phyloP scores from a whole-genome alignment of 2,888 invertebrate genomes.

The Piscicola geometra region DNA sequence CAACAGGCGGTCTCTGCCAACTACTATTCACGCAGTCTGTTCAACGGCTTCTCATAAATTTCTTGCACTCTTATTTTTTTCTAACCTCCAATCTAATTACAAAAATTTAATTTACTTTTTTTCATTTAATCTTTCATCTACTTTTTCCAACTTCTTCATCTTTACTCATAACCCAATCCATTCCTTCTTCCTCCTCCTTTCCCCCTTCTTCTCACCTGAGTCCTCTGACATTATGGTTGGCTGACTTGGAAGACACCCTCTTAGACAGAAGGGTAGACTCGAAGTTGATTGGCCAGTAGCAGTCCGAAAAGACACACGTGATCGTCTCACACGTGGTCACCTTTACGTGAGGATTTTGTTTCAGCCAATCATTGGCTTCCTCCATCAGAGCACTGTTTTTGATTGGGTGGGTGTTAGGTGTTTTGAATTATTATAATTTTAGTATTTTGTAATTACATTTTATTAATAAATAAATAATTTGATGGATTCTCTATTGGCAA shows the following conservation, averaged over 20 bases:
- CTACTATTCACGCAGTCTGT: too few species aligned
- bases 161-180: too few species aligned
- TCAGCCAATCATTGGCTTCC: conserved; percentile 44
- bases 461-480: not conserved
- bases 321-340: conserved; percentile 42
- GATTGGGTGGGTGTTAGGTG: too few species aligned
- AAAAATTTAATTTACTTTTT: too few species aligned
- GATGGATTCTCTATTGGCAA: not conserved
- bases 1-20: too few species aligned
- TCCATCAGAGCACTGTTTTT: conserved; percentile 40
- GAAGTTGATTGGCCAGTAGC: conserved; percentile 37
- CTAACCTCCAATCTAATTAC: too few species aligned
- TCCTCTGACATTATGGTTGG: conserved; percentile 40
- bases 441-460: not conserved
- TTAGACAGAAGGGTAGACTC: conserved; percentile 40
- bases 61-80: too few species aligned
- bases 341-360: conserved; percentile 38
- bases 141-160: too few species aligned
- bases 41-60: too few species aligned
- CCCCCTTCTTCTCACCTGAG: conserved; percentile 37
- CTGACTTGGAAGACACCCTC: conserved; percentile 27
- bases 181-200: not conserved
- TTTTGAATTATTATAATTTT: too few species aligned
- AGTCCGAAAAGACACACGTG: conserved; percentile 40
- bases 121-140: too few species aligned